Conservation (phyloP, 2,797 vertebrate genomes). For the Eleutherodactylus coqui region DNA sequence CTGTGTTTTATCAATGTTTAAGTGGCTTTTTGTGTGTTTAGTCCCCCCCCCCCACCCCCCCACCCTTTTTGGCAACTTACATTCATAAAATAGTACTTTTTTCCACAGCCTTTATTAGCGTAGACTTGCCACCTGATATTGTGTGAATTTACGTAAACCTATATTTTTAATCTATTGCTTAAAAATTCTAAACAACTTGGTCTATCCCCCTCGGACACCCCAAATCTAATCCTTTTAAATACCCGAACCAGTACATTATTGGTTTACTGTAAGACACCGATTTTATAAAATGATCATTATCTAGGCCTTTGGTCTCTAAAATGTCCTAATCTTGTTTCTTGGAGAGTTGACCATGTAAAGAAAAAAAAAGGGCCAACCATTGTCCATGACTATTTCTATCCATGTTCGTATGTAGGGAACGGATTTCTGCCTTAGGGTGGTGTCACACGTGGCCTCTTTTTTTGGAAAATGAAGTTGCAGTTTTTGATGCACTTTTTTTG, state of each 20-base stretch:
- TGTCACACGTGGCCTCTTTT: too few relatives aligned
- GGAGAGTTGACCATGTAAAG: background rate
- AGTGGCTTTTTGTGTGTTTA: background rate
- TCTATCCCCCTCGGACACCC: background rate
- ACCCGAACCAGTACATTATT: constrained; percentile 3
- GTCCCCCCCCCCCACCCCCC: too few relatives aligned
- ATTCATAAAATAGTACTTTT: background rate
- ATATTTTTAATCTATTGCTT: background rate
- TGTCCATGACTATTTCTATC: background rate
- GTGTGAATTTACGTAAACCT: background rate
- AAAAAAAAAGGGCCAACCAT: background rate
- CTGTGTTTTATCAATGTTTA: background rate
- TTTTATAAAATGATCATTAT: background rate
- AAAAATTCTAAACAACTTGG: background rate
- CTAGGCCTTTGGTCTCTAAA: background rate
- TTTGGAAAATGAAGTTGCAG: too few relatives aligned
- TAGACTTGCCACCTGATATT: background rate
- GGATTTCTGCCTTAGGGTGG: background rate
- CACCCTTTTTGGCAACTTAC: background rate
- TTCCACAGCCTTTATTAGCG: too few relatives aligned
- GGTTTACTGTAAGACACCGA: background rate
- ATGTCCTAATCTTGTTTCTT: background rate
- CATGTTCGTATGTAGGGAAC: too few relatives aligned
- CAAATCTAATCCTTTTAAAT: background rate
- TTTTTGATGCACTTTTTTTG: too few relatives aligned